Percentiles rank a stretch among this genome's conserved stretches.
Evolutionary conservation across 2,797 vertebrate genomes (phyloP).

Genomic region (Falco berigora): DNA sequence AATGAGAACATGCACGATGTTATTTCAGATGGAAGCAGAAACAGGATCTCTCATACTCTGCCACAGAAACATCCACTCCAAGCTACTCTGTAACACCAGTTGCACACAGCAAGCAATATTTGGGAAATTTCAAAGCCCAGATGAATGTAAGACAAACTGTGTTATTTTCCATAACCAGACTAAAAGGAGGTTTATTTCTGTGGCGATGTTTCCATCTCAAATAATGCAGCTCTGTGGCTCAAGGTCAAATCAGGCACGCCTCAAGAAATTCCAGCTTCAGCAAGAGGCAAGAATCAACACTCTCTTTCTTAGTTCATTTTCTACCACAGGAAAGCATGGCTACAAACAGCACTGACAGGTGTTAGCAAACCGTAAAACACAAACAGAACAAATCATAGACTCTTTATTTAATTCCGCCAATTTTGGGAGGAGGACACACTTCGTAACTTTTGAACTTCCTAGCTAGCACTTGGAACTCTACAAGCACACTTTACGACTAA

Average conservation of each 20-base stretch:
- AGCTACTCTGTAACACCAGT: neutral
- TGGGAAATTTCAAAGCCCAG: neutral
- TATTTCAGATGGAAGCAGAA: neutral
- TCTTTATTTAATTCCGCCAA: neutral
- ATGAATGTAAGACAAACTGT: neutral
- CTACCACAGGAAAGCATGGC: neutral
- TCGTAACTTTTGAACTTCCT: neutral
- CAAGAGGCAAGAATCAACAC: neutral
- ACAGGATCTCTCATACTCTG: neutral
- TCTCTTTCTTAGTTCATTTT: neutral
- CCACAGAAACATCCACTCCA: neutral
- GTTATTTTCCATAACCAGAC: neutral
- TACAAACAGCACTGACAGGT: fast-evolving
- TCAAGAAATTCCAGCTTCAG: neutral
- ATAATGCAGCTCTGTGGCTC: neutral
- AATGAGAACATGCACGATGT: neutral
- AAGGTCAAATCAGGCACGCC: neutral
- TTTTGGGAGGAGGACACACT: neutral
- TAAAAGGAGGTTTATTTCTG: neutral
- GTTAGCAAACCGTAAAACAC: neutral
- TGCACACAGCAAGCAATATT: neutral
- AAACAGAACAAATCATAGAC: neutral
- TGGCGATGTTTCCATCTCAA: neutral
- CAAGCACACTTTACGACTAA: neutral
- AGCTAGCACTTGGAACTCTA: neutral